These are phyloP conservation scores for Zaprionus davidi DNA, from an alignment of 1,140 invertebrate species.

Conservation along the genomic window DNA sequence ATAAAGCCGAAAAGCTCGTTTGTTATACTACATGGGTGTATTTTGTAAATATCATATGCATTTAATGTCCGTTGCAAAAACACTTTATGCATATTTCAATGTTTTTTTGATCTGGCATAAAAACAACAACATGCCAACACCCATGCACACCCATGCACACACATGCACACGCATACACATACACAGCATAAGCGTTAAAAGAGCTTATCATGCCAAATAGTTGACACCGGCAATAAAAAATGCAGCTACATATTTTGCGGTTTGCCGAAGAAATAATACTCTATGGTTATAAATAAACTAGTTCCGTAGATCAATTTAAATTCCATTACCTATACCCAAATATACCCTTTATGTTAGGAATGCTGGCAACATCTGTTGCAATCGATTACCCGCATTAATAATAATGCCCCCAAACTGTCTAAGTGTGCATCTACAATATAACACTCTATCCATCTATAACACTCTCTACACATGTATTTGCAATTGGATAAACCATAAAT, in stretches of 20 bases:
- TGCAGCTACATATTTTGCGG: background rate
- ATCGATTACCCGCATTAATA: background rate
- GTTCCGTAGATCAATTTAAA: background rate
- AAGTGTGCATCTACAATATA: background rate
- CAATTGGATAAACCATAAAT: constrained; percentile 71
- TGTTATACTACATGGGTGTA: constrained; percentile 16
- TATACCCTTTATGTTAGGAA: no score
- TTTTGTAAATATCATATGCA: constrained; percentile 29
- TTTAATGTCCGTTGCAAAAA: constrained; percentile 27
- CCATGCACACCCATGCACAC: background rate
- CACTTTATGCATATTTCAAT: constrained; percentile 36
- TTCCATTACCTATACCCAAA: background rate
- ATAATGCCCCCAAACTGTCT: background rate
- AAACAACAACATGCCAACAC: background rate
- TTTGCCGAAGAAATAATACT: constrained; percentile 12
- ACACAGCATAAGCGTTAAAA: constrained; percentile 25
- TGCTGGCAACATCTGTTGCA: background rate
- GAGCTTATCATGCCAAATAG: constrained; percentile 60
- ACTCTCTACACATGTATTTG: constrained; percentile 14
- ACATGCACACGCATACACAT: background rate
- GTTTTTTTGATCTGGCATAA: constrained; percentile 12
- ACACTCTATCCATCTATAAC: background rate
- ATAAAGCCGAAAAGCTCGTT: constrained; percentile 3
- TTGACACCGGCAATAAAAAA: constrained; percentile 17
- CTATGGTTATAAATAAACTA: constrained; percentile 1